Conservation (phyloP, 2,888 invertebrate species). For the Empis stercorea region DNA sequence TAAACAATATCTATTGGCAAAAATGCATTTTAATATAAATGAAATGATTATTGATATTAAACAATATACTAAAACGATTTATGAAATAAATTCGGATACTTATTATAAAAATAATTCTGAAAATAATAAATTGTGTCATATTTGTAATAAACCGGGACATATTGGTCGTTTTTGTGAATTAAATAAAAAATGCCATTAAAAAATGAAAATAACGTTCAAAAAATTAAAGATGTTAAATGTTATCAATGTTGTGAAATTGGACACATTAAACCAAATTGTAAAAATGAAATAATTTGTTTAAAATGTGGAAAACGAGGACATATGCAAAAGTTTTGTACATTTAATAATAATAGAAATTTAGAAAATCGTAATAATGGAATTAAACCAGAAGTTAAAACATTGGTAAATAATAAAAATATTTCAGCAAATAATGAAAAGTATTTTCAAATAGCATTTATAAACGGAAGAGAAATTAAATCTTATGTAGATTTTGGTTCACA, state of each 20-base stretch:
- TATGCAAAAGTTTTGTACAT: conserved; percentile 4
- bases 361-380: conserved; percentile 2
- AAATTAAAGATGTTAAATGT: not conserved
- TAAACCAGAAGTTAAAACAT: not conserved
- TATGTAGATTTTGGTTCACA: not conserved
- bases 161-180: conserved; percentile 4
- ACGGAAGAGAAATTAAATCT: conserved; percentile 1
- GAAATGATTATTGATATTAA: conserved; percentile 5
- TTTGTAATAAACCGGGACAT: conserved; percentile 5
- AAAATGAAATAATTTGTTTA: conserved; percentile 4
- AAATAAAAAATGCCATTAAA: no score
- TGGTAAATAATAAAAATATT: not conserved
- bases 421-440: not conserved
- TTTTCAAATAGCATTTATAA: not conserved
- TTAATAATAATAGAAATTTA: conserved; percentile 2
- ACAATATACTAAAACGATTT: conserved; percentile 1
- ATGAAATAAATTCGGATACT: conserved; percentile 1
- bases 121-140: not conserved
- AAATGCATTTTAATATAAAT: not conserved
- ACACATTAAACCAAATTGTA: conserved; percentile 7
- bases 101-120: not conserved
- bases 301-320: conserved; percentile 8
- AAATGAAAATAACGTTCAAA: not conserved
- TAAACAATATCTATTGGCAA: conserved; percentile 7
- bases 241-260: conserved; percentile 5